phyloP scores from a whole-genome alignment of 2,113 vertebrate species.

The Eubucco bourcierii region DNA sequence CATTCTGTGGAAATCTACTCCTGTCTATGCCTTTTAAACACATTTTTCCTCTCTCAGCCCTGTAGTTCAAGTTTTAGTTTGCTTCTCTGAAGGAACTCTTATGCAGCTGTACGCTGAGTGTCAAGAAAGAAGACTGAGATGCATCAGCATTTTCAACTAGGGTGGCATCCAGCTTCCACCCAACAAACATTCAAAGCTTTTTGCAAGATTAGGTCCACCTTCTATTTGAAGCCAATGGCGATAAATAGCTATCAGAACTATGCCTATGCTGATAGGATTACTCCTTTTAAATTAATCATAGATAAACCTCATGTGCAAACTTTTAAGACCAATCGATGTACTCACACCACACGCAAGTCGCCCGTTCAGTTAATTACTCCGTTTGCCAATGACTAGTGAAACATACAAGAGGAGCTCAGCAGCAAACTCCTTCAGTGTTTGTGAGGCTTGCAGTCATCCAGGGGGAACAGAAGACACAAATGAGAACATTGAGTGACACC shows the following conservation, averaged over 20 bases:
- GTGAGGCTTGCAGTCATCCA: not conserved
- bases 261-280: not conserved
- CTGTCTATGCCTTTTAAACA: not conserved
- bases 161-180: not conserved
- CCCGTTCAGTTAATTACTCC: not conserved
- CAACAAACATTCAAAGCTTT: not conserved
- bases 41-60: not conserved
- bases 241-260: not conserved
- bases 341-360: not conserved
- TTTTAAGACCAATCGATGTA: not conserved
- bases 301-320: not conserved
- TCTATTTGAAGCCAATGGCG: not conserved
- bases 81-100: not conserved
- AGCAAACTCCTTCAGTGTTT: not conserved
- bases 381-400: not conserved
- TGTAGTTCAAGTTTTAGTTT: not conserved
- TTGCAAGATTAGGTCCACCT: not conserved
- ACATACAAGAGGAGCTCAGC: not conserved
- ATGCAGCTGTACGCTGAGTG: not conserved
- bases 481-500: not conserved
- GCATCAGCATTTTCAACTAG: not conserved
- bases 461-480: slow-evolving; percentile 21
- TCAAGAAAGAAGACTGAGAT: not conserved
- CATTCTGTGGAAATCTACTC: not conserved
- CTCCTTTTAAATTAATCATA: not conserved